Percentiles rank a stretch among this genome's conserved stretches.
Conservation (phyloP, 2,113 vertebrate species). For the Gila orcuttii region DNA sequence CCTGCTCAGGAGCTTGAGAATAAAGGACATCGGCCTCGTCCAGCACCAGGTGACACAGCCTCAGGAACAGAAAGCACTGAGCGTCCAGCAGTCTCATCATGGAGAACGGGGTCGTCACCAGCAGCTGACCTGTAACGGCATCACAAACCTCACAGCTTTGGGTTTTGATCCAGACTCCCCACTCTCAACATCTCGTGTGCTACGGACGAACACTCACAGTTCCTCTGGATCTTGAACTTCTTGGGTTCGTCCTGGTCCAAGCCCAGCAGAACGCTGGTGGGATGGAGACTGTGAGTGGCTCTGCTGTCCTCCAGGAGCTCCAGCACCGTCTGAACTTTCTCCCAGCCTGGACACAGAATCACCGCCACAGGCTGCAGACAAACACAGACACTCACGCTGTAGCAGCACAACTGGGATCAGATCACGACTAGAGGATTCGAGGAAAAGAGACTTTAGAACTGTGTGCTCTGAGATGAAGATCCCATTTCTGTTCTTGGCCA, state of each 20-base stretch:
- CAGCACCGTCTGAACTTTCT: constrained; percentile 83
- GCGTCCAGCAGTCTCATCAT: constrained; percentile 79
- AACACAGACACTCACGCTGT: not conserved
- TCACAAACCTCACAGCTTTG: not conserved
- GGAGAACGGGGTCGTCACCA: constrained; percentile 85
- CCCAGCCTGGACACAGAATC: constrained; percentile 87
- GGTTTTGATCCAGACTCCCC: not conserved
- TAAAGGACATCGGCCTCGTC: constrained; percentile 83
- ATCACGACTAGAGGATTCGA: not conserved
- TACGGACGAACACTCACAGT: constrained; percentile 77
- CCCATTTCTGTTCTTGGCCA: not conserved
- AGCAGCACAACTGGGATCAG: not conserved
- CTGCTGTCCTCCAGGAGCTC: constrained; percentile 75
- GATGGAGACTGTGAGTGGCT: constrained; percentile 69
- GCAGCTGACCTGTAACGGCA: constrained; percentile 76
- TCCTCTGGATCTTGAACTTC: constrained; percentile 75
- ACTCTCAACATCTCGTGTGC: not conserved
- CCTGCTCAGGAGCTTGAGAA: constrained; percentile 78
- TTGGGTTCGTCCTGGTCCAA: constrained; percentile 78
- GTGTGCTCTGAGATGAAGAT: not conserved
- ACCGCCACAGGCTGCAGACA: constrained; percentile 83
- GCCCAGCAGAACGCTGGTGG: constrained; percentile 78
- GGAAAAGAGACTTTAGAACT: not conserved
- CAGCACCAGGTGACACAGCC: constrained; percentile 85
- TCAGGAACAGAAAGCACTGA: constrained; percentile 78